These are phyloP conservation scores for Venustaconcha ellipsiformis DNA, from an alignment of 1,140 invertebrate species.

Conservation along the genomic window DNA sequence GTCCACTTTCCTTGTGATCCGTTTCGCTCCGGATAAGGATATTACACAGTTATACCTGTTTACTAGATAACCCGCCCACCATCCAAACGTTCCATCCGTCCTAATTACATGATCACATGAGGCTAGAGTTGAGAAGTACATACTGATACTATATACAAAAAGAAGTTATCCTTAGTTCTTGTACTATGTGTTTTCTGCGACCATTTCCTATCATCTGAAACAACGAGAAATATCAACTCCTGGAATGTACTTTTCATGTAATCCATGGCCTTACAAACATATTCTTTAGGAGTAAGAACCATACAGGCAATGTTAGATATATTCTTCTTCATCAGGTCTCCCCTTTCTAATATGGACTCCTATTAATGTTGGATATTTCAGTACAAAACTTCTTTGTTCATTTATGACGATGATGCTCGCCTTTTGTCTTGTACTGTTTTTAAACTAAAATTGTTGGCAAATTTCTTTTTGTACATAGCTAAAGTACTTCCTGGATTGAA, in stretches of 20 bases:
- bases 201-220: slow-evolving; percentile 34
- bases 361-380: slow-evolving; percentile 11
- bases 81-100: slow-evolving; percentile 48
- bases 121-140: slow-evolving; percentile 24
- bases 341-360: slow-evolving; percentile 38
- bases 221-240: slow-evolving; percentile 33
- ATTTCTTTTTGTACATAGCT: too few relatives aligned
- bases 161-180: not conserved
- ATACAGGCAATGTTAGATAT: not conserved
- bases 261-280: slow-evolving; percentile 28
- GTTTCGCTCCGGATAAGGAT: slow-evolving; percentile 27
- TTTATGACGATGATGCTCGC: slow-evolving; percentile 1
- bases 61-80: slow-evolving; percentile 53
- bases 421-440: too few relatives aligned
- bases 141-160: not conserved
- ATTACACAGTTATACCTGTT: slow-evolving; percentile 48
- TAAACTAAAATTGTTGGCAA: too few relatives aligned
- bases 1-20: slow-evolving; percentile 8
- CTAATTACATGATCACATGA: slow-evolving; percentile 55
- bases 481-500: too few relatives aligned
- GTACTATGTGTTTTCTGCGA: slow-evolving; percentile 5
- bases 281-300: slow-evolving; percentile 9
- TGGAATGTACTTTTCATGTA: slow-evolving; percentile 23
- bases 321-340: slow-evolving; percentile 29
- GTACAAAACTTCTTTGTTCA: not conserved